These are phyloP conservation scores for Morpho helenor DNA, from an alignment of 2,888 invertebrate genomes.

Conservation along the genomic window DNA sequence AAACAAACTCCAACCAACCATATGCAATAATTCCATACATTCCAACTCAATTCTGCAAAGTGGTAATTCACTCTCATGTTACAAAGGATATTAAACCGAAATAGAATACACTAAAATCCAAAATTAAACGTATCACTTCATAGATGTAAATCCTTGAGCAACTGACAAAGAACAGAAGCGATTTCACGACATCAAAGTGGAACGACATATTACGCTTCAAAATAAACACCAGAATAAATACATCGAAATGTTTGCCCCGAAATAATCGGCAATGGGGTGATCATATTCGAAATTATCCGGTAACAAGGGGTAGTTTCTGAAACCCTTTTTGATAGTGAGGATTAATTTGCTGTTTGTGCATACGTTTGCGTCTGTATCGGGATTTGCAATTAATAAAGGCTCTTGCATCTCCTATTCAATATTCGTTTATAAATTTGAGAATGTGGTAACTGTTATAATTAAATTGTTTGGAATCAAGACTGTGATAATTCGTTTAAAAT, in stretches of 20 bases:
- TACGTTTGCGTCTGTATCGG: constrained; percentile 45
- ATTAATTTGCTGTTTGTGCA: constrained; percentile 69
- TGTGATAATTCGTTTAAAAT: too few species aligned
- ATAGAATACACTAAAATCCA: constrained; percentile 67
- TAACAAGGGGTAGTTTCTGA: constrained; percentile 64
- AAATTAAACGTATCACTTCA: constrained; percentile 62
- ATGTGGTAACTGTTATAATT: too few species aligned
- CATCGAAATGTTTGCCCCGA: constrained; percentile 74
- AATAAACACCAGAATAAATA: constrained; percentile 78
- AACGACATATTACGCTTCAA: constrained; percentile 78
- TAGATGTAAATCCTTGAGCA: constrained; percentile 71
- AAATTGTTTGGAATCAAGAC: too few species aligned
- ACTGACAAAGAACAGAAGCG: constrained; percentile 77
- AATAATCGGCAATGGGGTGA: constrained; percentile 73
- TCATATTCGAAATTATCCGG: constrained; percentile 72
- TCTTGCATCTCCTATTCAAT: background rate
- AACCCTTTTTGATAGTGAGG: constrained; percentile 65
- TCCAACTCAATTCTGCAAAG: constrained; percentile 43
- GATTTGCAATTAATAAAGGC: constrained; percentile 61
- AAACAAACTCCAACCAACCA: constrained; percentile 78
- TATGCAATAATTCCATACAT: constrained; percentile 75
- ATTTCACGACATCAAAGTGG: constrained; percentile 79
- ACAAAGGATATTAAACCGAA: constrained; percentile 68
- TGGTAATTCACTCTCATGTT: constrained; percentile 54
- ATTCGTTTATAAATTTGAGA: too few species aligned